phyloP scores from a whole-genome alignment of 2,888 invertebrate genomes.

The Polyploca ridens region DNA sequence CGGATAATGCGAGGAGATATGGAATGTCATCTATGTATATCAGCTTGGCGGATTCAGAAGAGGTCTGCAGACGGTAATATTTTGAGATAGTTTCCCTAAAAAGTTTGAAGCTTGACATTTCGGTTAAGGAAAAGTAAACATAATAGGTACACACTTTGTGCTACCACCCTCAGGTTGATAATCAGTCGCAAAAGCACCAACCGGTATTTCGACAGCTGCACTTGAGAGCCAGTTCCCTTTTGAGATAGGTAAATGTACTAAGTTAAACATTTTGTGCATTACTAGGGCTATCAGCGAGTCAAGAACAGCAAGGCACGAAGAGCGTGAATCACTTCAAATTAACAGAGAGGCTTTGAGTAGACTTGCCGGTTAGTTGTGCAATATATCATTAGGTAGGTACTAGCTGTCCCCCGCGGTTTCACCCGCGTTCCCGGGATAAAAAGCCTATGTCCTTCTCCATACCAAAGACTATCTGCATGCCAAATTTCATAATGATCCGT shows the following conservation, averaged over 20 bases:
- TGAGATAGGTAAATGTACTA: too few species aligned
- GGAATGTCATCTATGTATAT: constrained; percentile 62
- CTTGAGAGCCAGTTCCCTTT: background rate
- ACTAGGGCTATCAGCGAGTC: constrained; percentile 58
- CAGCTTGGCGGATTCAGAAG: constrained; percentile 69
- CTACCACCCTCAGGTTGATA: background rate
- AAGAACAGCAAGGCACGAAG: constrained; percentile 30
- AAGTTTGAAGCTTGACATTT: too few species aligned
- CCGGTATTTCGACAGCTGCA: background rate
- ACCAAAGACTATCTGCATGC: too few species aligned
- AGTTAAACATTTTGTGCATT: constrained; percentile 12
- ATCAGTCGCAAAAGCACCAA: background rate
- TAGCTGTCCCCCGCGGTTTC: too few species aligned
- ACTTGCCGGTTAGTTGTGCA: constrained; percentile 39
- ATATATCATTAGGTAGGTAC: too few species aligned
- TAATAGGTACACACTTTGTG: too few species aligned
- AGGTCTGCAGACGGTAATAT: constrained; percentile 63
- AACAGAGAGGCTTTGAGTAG: constrained; percentile 41
- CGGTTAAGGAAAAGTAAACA: too few species aligned
- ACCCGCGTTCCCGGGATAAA: too few species aligned
- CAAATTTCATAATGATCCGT: too few species aligned
- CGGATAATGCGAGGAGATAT: constrained; percentile 46
- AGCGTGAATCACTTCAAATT: constrained; percentile 17
- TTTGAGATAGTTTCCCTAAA: too few species aligned
- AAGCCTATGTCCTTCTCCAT: too few species aligned